Evolutionary conservation across 2,113 vertebrate genomes (phyloP).

Genomic region (Dolichallabes microphthalmus): DNA sequence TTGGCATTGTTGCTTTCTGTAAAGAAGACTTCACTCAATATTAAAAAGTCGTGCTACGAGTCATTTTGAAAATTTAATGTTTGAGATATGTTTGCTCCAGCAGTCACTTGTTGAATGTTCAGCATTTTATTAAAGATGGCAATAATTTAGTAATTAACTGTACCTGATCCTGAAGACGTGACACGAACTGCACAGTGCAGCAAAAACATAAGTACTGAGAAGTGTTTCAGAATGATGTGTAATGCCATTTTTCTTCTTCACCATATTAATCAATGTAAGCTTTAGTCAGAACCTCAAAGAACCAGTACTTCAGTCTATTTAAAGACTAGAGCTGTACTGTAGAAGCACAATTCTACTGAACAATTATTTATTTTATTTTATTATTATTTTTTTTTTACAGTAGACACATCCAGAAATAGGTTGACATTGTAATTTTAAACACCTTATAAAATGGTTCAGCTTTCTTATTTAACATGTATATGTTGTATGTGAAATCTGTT

Average conservation of each 20-base stretch:
- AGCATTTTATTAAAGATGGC: neutral
- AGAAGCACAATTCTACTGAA: neutral
- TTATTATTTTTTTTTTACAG: neutral
- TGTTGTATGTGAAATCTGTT: slow-evolving; percentile 35
- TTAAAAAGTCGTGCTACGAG: neutral
- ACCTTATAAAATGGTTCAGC: neutral
- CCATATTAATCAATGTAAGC: neutral
- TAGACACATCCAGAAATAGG: neutral
- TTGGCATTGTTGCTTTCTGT: neutral
- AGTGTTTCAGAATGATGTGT: neutral
- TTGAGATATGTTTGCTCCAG: neutral
- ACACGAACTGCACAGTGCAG: neutral
- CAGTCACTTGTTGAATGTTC: neutral
- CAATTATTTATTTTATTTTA: neutral
- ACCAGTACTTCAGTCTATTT: neutral
- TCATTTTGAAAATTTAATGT: neutral
- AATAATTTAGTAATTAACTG: neutral
- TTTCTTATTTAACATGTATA: slow-evolving; percentile 3
- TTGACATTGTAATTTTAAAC: neutral
- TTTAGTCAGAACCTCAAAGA: neutral
- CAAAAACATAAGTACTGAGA: neutral
- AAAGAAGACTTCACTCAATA: neutral
- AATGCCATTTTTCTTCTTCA: neutral
- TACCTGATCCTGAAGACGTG: neutral
- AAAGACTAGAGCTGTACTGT: neutral